Conservation (phyloP, 2,113 vertebrate species). For the Thunnus thynnus region DNA sequence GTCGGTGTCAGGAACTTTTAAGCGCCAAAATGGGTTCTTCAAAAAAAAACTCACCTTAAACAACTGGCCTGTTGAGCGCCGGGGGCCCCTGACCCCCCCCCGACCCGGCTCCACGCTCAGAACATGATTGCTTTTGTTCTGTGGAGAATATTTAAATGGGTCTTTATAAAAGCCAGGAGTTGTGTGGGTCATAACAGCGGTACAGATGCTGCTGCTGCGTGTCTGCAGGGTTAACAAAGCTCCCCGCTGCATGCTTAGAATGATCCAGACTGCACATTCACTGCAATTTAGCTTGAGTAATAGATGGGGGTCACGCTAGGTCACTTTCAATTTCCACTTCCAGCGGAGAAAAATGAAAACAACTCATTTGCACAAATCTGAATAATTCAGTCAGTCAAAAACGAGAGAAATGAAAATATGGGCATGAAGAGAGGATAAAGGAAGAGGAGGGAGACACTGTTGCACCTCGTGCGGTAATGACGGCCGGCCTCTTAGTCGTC, state of each 20-base stretch:
- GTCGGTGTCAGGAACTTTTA: constrained; percentile 59
- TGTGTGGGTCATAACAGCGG: constrained; percentile 88
- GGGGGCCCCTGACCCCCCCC: constrained; percentile 70
- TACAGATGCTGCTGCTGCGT: constrained; percentile 83
- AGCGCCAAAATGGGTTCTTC: constrained; percentile 46
- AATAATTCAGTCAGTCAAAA: constrained; percentile 92
- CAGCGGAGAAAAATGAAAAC: constrained; percentile 94
- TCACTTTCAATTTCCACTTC: constrained; percentile 99
- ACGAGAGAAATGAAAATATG: constrained; percentile 71
- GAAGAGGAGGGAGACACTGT: constrained; percentile 61
- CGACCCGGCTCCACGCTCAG: constrained; percentile 63
- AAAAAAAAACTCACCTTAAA: constrained; percentile 53
- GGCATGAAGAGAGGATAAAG: constrained; percentile 62
- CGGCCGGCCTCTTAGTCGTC: constrained; percentile 83
- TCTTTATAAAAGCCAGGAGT: constrained; percentile 88
- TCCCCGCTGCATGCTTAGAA: constrained; percentile 89
- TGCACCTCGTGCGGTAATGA: constrained; percentile 86
- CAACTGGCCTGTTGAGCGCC: constrained; percentile 32
- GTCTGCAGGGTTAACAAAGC: constrained; percentile 93
- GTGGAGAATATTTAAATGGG: constrained; percentile 84
- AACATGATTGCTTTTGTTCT: constrained; percentile 81
- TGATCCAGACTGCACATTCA: constrained; percentile 92
- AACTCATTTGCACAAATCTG: constrained; percentile 99
- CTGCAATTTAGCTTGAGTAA: constrained; percentile 98
- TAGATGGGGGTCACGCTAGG: constrained; percentile 95